Evolutionary conservation across 2,797 vertebrate genomes (phyloP).

Genomic region (Mormyrus hasselquistii): DNA sequence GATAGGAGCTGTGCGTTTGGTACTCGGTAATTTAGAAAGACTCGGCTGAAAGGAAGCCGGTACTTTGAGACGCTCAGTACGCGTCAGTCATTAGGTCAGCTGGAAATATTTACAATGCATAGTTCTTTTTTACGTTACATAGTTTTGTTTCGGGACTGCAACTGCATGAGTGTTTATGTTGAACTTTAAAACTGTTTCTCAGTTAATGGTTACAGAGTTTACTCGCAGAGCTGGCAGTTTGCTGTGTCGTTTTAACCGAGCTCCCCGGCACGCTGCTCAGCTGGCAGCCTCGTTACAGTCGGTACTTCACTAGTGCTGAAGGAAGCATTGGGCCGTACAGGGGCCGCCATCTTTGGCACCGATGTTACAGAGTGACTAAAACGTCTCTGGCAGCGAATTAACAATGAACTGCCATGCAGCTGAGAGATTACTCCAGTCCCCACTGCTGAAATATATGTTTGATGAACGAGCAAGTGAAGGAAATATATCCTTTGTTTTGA

Average conservation of each 20-base stretch:
- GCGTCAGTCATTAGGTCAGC: background rate
- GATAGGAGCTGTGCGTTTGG: constrained; percentile 26
- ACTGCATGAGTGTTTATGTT: background rate
- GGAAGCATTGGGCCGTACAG: constrained; percentile 43
- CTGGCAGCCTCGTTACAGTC: constrained; percentile 31
- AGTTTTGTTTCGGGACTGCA: background rate
- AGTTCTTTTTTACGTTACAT: background rate
- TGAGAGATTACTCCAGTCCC: constrained; percentile 53
- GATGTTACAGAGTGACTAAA: constrained; percentile 51
- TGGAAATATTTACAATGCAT: constrained; percentile 1
- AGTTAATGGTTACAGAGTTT: background rate
- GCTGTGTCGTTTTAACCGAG: background rate
- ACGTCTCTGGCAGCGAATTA: constrained; percentile 59
- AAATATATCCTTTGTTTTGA: constrained; percentile 57
- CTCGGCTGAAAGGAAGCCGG: constrained; percentile 17
- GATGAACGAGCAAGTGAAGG: constrained; percentile 62
- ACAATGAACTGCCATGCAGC: constrained; percentile 59
- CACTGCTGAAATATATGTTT: constrained; percentile 53
- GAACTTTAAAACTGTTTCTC: background rate
- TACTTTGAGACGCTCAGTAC: constrained; percentile 12
- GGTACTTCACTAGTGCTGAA: constrained; percentile 36
- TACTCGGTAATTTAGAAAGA: constrained; percentile 22
- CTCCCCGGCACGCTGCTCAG: constrained; percentile 12
- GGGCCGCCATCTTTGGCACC: constrained; percentile 51
- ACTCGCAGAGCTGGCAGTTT: background rate